Percentiles rank a stretch among this genome's conserved stretches.
These are phyloP conservation scores for Hirudinaria manillensis DNA, from an alignment of 2,888 invertebrate species.

Conservation along the genomic window DNA sequence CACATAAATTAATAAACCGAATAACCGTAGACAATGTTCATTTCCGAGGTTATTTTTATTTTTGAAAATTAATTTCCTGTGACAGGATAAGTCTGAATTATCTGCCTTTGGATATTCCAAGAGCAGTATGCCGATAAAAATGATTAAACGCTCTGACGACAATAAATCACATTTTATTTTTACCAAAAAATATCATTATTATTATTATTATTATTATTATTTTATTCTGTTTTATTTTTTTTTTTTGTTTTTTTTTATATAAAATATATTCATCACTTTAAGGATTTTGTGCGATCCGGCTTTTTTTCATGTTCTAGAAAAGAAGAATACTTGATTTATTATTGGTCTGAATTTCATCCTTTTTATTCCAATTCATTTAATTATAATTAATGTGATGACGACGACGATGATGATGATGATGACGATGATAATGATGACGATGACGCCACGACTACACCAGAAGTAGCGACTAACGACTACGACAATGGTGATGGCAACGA, in stretches of 20 bases:
- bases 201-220: background rate
- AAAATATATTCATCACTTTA: no score
- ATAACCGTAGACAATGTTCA: no score
- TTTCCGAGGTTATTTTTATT: no score
- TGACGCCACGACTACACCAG: background rate
- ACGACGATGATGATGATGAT: slow-evolving; percentile 11
- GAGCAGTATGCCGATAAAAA: no score
- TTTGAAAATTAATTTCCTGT: no score
- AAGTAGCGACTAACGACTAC: background rate
- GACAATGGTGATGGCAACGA: background rate
- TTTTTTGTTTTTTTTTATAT: no score
- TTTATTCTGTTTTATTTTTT: background rate
- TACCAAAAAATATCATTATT: background rate
- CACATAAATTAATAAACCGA: no score
- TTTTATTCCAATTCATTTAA: background rate
- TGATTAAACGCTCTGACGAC: no score
- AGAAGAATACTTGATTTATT: background rate
- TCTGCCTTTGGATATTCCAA: no score
- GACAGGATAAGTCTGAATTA: no score
- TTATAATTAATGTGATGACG: background rate
- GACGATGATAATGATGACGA: slow-evolving; percentile 14
- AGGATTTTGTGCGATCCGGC: no score
- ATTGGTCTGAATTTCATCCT: background rate
- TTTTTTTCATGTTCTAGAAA: no score
- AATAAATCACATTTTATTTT: background rate